Conservation (phyloP, 1,140 invertebrate genomes). For the Condylostylus longicornis region DNA sequence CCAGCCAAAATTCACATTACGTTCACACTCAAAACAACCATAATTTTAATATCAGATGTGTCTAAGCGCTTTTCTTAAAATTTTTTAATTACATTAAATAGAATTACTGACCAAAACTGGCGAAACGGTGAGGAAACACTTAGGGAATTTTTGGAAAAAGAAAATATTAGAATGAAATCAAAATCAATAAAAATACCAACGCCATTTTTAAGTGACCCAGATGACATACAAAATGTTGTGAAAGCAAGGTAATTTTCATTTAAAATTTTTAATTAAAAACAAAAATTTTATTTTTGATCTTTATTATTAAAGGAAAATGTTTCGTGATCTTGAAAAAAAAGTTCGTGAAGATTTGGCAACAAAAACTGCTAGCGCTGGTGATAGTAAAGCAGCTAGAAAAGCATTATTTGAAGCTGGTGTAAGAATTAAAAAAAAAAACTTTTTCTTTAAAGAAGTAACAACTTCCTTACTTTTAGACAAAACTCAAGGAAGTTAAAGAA, state of each 20-base stretch:
- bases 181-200: slow-evolving; percentile 18
- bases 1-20: neutral
- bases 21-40: neutral
- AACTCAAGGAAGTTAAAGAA: no score
- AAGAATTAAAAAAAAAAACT: neutral
- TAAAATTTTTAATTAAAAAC: neutral
- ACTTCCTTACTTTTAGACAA: no score
- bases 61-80: slow-evolving; percentile 6
- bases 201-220: slow-evolving; percentile 23
- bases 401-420: neutral
- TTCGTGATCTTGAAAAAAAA: slow-evolving; percentile 1
- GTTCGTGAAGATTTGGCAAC: neutral
- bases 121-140: slow-evolving; percentile 26
- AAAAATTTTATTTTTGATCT: neutral
- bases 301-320: neutral
- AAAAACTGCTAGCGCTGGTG: neutral
- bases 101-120: slow-evolving; percentile 27
- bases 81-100: slow-evolving; percentile 4
- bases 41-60: slow-evolving; percentile 6
- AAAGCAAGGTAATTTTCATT: slow-evolving; percentile 19
- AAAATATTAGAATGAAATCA: slow-evolving; percentile 28
- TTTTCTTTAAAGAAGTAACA: no score
- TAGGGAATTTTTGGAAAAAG: slow-evolving; percentile 25
- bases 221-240: slow-evolving; percentile 25
- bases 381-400: no score